Base-by-base conservation (phyloP, 2,888 invertebrate species). In the Chloroclystis v-ata region DNA sequence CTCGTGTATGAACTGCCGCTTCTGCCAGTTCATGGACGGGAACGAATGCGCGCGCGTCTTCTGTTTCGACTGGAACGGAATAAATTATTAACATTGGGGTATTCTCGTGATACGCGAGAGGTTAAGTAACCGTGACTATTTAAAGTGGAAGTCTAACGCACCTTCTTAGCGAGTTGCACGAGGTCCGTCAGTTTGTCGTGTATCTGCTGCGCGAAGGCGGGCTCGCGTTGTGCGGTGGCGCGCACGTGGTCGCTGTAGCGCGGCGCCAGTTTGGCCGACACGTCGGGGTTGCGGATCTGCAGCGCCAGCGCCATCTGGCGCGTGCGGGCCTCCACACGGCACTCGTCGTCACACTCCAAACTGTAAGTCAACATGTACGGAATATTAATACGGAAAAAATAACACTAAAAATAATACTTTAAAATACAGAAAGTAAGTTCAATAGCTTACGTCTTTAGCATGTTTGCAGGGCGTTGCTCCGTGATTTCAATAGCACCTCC, bases 311-410 rank as follows among this genome's bases (percentile, higher is more conserved):
- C 97, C 54, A 98, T 74, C 40, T 95, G 92, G 1, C 95, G 91
- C 72, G 98, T 97, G 47, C 98, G 92, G 61, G 97, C 97, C 42
- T 95, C 89, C 26, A 94, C 80, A 44, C 94, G 92, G 78, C 99
- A 99, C 64, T 97, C 97, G 57, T 97, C 96, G 72, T 94, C 96
- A 83, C 99, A 99, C 58, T 97, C 96, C 68, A 98, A 78, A 1
- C 95, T 95, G 69, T 0, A 26, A 41, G 20, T 20, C 3, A 20
- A n/a, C n/a, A n/a, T n/a, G n/a, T n/a, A n/a, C n/a, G n/a, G n/a
- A n/a, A n/a, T n/a, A n/a, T n/a, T n/a, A n/a, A n/a, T n/a, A n/a
- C n/a, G n/a, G n/a, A n/a, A n/a, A n/a, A n/a, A n/a, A n/a, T n/a
- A n/a, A n/a, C n/a, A n/a, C n/a, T n/a, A n/a, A n/a, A n/a, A n/a